These are phyloP conservation scores for Rallus limicola DNA, from an alignment of 2,113 vertebrate species.

Conservation along the genomic window DNA sequence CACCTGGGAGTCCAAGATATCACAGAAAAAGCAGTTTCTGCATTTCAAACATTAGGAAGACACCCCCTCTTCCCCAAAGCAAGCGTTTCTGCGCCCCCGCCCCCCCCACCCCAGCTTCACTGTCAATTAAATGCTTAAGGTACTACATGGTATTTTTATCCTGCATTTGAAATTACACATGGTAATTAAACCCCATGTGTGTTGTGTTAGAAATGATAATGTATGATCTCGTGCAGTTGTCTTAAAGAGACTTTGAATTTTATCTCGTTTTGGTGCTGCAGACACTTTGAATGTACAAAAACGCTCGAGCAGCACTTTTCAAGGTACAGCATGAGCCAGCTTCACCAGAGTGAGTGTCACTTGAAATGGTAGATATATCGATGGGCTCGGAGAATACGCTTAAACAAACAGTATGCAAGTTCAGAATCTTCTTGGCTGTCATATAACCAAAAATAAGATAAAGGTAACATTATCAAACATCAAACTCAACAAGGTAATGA, in stretches of 20 bases:
- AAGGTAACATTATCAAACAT: constrained; percentile 4
- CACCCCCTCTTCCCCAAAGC: rapidly evolving
- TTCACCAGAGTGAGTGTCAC: constrained; percentile 64
- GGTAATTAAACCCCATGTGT: constrained; percentile 20
- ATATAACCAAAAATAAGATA: neutral
- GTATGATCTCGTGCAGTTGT: neutral
- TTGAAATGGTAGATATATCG: constrained; percentile 28
- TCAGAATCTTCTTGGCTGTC: constrained; percentile 31
- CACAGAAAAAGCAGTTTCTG: neutral
- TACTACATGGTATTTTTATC: neutral
- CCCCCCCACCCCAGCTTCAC: neutral
- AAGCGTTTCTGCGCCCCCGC: too few relatives aligned
- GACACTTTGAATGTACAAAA: constrained; percentile 49
- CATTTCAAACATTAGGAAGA: neutral
- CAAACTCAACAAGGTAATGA: constrained; percentile 18
- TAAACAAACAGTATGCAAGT: constrained; percentile 36
- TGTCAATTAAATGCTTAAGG: neutral
- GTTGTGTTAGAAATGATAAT: neutral
- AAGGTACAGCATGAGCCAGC: constrained; percentile 42
- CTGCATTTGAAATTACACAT: neutral
- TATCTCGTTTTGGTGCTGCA: neutral
- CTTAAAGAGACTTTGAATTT: constrained; percentile 25
- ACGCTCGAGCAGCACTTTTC: constrained; percentile 31
- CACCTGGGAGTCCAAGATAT: neutral
- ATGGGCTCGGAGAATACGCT: constrained; percentile 52